Evolutionary conservation across 1,140 invertebrate genomes (phyloP).

Genomic region (Lerema accius): DNA sequence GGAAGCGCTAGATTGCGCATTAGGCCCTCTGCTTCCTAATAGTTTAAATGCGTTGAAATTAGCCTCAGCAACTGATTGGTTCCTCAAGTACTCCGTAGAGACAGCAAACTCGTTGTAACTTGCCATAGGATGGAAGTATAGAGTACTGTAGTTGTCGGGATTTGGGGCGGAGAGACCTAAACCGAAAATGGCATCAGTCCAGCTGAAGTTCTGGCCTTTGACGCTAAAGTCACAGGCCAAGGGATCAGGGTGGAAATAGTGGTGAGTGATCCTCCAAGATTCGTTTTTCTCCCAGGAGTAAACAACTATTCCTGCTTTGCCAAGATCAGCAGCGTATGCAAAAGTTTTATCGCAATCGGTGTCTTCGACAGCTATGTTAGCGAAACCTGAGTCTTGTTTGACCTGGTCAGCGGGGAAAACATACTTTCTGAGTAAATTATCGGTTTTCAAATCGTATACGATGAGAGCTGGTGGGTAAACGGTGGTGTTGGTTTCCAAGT

Average conservation of each 20-base stretch:
- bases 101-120: conserved; percentile 89
- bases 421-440: conserved; percentile 85
- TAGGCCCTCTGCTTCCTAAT: conserved; percentile 87
- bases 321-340: conserved; percentile 87
- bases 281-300: conserved; percentile 87
- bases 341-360: conserved; percentile 86
- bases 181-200: conserved; percentile 90
- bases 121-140: conserved; percentile 91
- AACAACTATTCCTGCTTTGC: conserved; percentile 86
- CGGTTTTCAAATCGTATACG: conserved; percentile 89
- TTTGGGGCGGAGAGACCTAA: conserved; percentile 85
- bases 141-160: conserved; percentile 86
- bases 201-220: conserved; percentile 87
- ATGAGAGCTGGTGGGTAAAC: conserved; percentile 85
- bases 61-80: conserved; percentile 79
- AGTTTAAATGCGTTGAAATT: conserved; percentile 86
- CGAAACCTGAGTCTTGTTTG: conserved; percentile 88
- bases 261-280: conserved; percentile 88
- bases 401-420: conserved; percentile 85
- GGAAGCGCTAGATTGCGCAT: conserved; percentile 88
- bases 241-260: conserved; percentile 88
- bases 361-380: conserved; percentile 89
- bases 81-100: conserved; percentile 85
- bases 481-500: conserved; percentile 79
- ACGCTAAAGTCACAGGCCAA: conserved; percentile 88